Evolutionary conservation across 2,113 vertebrate species (phyloP).

Genomic region (Alethe castanea): DNA sequence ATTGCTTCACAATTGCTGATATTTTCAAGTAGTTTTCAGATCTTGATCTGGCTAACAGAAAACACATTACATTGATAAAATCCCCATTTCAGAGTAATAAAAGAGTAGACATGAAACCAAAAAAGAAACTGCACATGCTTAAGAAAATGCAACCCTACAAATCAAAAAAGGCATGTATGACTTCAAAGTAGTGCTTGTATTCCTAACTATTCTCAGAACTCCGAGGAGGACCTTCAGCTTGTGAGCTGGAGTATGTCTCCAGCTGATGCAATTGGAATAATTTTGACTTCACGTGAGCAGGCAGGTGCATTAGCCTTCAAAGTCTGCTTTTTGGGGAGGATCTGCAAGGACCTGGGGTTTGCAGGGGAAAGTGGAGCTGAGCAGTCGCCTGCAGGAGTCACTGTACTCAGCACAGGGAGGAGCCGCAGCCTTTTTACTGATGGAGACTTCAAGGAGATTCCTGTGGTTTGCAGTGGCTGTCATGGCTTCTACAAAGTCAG

Average conservation of each 20-base stretch:
- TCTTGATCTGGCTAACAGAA: not conserved
- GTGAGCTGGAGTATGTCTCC: not conserved
- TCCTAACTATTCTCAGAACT: not conserved
- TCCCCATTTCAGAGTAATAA: not conserved
- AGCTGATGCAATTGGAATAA: not conserved
- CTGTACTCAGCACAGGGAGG: fast-evolving
- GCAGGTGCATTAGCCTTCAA: not conserved
- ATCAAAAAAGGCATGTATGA: not conserved
- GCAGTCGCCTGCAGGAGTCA: not conserved
- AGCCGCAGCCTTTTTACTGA: fast-evolving
- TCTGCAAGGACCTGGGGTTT: not conserved
- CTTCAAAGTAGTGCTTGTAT: not conserved
- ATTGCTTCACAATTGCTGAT: not conserved
- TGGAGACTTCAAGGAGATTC: fast-evolving
- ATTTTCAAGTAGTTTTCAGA: not conserved
- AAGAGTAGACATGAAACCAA: not conserved
- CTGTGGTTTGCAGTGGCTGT: not conserved
- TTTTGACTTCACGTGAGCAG: fast-evolving
- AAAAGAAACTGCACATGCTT: fast-evolving
- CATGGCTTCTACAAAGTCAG: not conserved
- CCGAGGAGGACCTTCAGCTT: not conserved
- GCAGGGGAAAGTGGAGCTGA: not conserved
- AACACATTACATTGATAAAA: not conserved
- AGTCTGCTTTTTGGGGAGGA: not conserved
- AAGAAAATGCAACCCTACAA: not conserved